Conservation (phyloP, 1,140 invertebrate genomes). For the Bombus consobrinus region DNA sequence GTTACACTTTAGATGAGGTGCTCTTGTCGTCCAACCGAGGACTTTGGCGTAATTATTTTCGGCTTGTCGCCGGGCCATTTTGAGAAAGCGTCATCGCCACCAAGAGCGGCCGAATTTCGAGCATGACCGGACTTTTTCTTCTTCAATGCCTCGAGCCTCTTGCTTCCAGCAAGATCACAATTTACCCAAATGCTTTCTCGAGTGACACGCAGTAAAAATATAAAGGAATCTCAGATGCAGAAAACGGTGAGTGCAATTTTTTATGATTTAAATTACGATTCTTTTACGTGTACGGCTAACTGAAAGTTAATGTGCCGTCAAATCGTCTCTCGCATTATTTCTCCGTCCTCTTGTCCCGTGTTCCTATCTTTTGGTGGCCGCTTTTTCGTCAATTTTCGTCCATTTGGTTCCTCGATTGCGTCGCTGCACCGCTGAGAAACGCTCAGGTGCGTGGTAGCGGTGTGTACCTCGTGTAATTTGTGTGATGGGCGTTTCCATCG, state of each 20-base stretch:
- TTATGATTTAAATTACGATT: constrained; percentile 78
- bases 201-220: too few species aligned
- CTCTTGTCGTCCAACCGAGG: constrained; percentile 51
- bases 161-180: not conserved
- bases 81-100: constrained; percentile 21
- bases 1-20: constrained; percentile 73
- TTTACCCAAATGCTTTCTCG: too few species aligned
- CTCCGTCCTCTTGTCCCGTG: constrained; percentile 6
- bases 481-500: constrained; percentile 61
- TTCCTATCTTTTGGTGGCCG: not conserved
- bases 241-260: constrained; percentile 49
- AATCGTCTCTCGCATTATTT: constrained; percentile 54
- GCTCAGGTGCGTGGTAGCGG: constrained; percentile 33
- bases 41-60: constrained; percentile 56
- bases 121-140: constrained; percentile 29
- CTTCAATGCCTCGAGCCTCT: not conserved
- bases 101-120: constrained; percentile 33
- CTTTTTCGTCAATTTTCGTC: constrained; percentile 33
- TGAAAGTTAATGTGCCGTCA: constrained; percentile 76
- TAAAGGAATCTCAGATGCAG: too few species aligned
- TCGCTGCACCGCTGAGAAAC: not conserved
- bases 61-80: constrained; percentile 26
- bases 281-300: constrained; percentile 72
- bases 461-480: constrained; percentile 57
- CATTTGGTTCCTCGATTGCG: not conserved